These are phyloP conservation scores for Macaria notata DNA, from an alignment of 2,888 invertebrate genomes.

Conservation along the genomic window DNA sequence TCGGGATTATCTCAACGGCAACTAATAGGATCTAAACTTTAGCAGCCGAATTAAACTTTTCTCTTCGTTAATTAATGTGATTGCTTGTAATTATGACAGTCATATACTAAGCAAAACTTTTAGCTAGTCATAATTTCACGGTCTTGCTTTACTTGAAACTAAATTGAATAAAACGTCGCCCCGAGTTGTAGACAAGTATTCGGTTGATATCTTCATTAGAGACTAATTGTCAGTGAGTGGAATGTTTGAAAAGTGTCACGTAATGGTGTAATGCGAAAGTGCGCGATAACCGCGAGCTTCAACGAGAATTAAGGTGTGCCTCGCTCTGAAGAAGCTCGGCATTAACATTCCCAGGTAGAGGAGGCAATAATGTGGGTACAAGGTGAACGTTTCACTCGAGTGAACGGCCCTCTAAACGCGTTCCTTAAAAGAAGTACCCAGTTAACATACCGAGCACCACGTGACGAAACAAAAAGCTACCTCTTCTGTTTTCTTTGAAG, in stretches of 20 bases:
- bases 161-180: too few species aligned
- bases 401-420: constrained; percentile 45
- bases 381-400: constrained; percentile 58
- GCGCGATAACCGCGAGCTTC: constrained; percentile 53
- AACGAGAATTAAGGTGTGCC: constrained; percentile 56
- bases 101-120: constrained; percentile 2
- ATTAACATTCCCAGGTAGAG: constrained; percentile 60
- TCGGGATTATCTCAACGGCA: constrained; percentile 12
- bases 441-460: too few species aligned
- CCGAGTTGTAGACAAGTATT: constrained; percentile 4
- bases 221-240: constrained; percentile 30
- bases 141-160: not conserved
- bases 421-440: too few species aligned
- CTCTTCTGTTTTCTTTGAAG: too few species aligned
- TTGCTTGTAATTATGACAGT: too few species aligned
- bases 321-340: constrained; percentile 48
- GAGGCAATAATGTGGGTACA: constrained; percentile 64
- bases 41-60: constrained; percentile 40
- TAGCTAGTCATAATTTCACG: constrained; percentile 10
- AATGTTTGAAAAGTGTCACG: constrained; percentile 47
- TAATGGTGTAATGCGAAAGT: constrained; percentile 61
- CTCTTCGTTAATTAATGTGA: constrained; percentile 10
- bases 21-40: constrained; percentile 37
- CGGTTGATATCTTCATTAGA: constrained; percentile 26
- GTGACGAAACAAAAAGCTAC: too few species aligned